phyloP scores from a whole-genome alignment of 2,888 invertebrate species.

The Antheraea assamensis region DNA sequence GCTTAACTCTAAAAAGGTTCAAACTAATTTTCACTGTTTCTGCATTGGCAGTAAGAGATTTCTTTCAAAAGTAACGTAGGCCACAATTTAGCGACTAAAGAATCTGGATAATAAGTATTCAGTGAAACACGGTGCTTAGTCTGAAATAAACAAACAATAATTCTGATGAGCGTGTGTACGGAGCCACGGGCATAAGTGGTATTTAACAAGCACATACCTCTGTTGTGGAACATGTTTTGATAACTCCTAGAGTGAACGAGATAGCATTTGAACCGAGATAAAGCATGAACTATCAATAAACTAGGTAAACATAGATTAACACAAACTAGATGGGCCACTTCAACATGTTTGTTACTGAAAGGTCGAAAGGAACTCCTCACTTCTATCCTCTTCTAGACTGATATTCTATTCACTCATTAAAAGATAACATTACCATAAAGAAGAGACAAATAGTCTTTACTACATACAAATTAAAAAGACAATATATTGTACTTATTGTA shows the following conservation, averaged over 20 bases:
- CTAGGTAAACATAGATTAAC: not conserved
- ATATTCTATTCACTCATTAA: no score
- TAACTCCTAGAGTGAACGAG: not conserved
- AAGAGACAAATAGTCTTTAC: no score
- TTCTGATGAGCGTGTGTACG: not conserved
- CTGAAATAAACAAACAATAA: not conserved
- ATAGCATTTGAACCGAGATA: constrained; percentile 9
- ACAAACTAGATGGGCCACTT: not conserved
- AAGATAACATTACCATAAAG: no score
- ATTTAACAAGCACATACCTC: not conserved
- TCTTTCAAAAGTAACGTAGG: no score
- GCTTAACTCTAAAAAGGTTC: not conserved
- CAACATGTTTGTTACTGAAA: not conserved
- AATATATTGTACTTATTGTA: no score
- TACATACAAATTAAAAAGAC: no score
- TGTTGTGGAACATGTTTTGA: not conserved
- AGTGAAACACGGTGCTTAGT: not conserved
- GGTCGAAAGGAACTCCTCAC: not conserved
- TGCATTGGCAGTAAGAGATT: no score
- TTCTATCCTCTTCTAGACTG: no score
- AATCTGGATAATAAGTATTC: not conserved
- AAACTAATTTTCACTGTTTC: no score
- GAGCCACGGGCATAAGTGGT: not conserved
- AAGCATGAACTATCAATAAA: not conserved
- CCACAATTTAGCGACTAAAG: not conserved